These are phyloP conservation scores for Maniola hyperantus DNA, from an alignment of 2,888 invertebrate genomes.

Conservation along the genomic window DNA sequence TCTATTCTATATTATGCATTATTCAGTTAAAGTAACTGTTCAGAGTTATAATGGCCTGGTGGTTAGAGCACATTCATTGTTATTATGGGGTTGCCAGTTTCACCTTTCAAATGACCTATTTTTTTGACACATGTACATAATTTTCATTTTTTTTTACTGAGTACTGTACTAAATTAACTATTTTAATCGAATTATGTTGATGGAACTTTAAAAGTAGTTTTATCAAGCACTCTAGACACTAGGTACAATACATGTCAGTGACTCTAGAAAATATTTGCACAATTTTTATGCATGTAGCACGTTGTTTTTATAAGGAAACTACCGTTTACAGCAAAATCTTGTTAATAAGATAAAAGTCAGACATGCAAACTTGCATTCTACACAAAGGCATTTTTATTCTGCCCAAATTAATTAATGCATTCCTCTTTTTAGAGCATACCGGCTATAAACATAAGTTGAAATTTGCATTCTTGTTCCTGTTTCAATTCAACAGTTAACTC, in stretches of 20 bases:
- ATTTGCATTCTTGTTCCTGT: constrained; percentile 75
- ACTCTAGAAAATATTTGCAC: too few relatives aligned
- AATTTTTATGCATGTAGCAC: neutral
- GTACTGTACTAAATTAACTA: too few relatives aligned
- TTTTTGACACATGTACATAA: too few relatives aligned
- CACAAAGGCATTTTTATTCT: constrained; percentile 26
- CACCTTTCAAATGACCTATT: too few relatives aligned
- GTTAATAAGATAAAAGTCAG: neutral
- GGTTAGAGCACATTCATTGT: neutral
- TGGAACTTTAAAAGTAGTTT: too few relatives aligned
- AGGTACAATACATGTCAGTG: too few relatives aligned
- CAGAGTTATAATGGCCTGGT: neutral
- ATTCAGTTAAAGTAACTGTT: constrained; percentile 1
- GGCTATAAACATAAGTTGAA: constrained; percentile 46
- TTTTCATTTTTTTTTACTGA: too few relatives aligned
- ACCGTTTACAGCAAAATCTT: constrained; percentile 1
- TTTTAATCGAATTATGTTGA: too few relatives aligned
- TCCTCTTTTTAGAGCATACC: constrained; percentile 33
- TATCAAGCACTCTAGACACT: too few relatives aligned
- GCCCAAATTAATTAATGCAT: constrained; percentile 35
- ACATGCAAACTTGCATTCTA: constrained; percentile 11
- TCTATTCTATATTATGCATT: constrained; percentile 13
- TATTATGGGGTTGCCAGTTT: neutral
- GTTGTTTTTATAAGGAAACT: neutral
- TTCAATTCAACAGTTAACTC: constrained; percentile 69